Percentiles rank a stretch among this genome's conserved stretches.
phyloP scores from a whole-genome alignment of 2,113 vertebrate genomes.

The Engraulis encrasicolus region DNA sequence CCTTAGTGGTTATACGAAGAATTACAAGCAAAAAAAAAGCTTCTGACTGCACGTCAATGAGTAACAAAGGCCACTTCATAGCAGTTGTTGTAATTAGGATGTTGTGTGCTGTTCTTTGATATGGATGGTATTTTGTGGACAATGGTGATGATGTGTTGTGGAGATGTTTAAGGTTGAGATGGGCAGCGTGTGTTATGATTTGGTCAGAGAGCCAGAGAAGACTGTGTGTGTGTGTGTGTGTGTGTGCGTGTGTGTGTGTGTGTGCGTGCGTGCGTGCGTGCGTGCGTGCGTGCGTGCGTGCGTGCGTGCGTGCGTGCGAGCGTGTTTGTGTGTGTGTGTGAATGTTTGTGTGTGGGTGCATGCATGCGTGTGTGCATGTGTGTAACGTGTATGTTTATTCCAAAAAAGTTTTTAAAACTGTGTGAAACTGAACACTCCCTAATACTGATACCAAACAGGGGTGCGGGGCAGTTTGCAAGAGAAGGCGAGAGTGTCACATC shows the following conservation, averaged over 20 bases:
- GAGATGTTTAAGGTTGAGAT: not conserved
- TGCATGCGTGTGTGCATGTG: not conserved
- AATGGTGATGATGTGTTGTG: not conserved
- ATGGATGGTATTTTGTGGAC: not conserved
- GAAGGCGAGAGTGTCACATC: conserved; percentile 39
- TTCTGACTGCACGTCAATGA: not conserved
- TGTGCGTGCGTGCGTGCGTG: not conserved
- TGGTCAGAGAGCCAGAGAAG: too few species aligned
- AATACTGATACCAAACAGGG: conserved; percentile 50
- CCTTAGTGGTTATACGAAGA: conserved; percentile 43
- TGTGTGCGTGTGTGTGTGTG: not conserved
- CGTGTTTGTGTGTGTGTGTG: not conserved
- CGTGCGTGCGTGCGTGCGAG: not conserved
- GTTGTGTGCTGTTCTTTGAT: not conserved
- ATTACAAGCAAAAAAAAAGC: not conserved
- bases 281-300: not conserved
- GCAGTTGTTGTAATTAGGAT: not conserved
- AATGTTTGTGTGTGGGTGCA: not conserved
- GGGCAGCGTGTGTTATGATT: too few species aligned
- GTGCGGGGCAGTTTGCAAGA: conserved; percentile 39
- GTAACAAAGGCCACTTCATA: not conserved
- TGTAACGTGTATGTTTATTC: too few species aligned
- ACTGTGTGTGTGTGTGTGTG: not conserved
- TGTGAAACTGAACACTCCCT: conserved; percentile 45
- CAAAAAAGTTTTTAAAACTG: conserved; percentile 15